Evolutionary conservation across 1,140 invertebrate genomes (phyloP), one percentile per base, ranked within the genome.

Genomic region (Tribolium madens): DNA sequence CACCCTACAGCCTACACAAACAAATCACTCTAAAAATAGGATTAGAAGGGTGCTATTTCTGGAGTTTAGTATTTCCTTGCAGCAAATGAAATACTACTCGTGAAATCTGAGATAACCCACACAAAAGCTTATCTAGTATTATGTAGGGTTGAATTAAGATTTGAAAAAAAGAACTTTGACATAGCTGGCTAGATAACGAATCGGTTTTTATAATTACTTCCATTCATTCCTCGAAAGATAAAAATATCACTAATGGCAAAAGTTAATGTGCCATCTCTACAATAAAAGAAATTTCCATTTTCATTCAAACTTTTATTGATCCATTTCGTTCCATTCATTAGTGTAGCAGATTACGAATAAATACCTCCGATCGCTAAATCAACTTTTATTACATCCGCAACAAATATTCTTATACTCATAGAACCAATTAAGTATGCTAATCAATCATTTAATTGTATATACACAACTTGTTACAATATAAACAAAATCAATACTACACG

Each of bases 321-420:
- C 26, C 57, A 64, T 64, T 42, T 64, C 57, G n/a, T 64, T 64
- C n/a, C 57, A 64, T 64, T 64, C 57, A 33, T 64, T 64, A 64
- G 57, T 13, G 10, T 2, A 50, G 47, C 46, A 31, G 53, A 52
- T 52, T 15, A 52, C 15, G 3, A 52, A 52, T 10, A 52, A 53
- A 53, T 53, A 53, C 14, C 52, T 53, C 18, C 15, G 5, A 21
- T 57, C 52, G 18, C 10, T 57, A 7, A 12, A 57, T 9, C 18
- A 12, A 57, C 7, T 21, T 53, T 53, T 52, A 52, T 21, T 53
- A 10, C 52, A 21, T 53, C 52, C 52, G 52, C 13, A n/a, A 57
- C 18, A 5, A 57, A 57, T 4, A 21, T 7, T 64, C 31, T 33
- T 64, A 64, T 31, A 64, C 17, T n/a, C 13, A 7, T n/a, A 57